These are phyloP conservation scores for Sesamia inferens DNA, from an alignment of 2,888 invertebrate species.

Conservation along the genomic window DNA sequence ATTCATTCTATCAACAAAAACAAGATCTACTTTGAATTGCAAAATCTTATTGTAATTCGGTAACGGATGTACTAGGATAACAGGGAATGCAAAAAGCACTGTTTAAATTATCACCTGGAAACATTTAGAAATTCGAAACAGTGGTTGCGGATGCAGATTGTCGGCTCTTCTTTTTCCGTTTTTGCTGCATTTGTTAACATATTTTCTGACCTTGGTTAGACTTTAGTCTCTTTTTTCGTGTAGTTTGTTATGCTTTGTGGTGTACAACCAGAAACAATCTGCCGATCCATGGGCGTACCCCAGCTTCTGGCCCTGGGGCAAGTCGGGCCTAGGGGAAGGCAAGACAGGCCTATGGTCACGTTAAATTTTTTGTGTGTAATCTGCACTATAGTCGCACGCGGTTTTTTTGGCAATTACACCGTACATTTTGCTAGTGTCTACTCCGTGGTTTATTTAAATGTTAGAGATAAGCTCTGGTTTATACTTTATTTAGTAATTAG, in stretches of 20 bases:
- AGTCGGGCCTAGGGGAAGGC: too few relatives aligned
- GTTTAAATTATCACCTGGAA: slow-evolving; percentile 46
- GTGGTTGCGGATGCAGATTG: slow-evolving; percentile 36
- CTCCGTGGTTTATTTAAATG: too few relatives aligned
- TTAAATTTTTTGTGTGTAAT: too few relatives aligned
- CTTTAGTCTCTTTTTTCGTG: slow-evolving; percentile 7
- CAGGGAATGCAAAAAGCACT: slow-evolving; percentile 38
- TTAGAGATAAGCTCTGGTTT: too few relatives aligned
- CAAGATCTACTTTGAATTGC: slow-evolving; percentile 47
- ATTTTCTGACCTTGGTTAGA: slow-evolving; percentile 19
- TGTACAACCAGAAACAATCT: too few relatives aligned
- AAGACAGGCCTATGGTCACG: too few relatives aligned
- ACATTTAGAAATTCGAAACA: slow-evolving; percentile 37
- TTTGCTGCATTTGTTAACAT: slow-evolving; percentile 17
- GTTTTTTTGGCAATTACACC: too few relatives aligned
- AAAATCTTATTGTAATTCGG: slow-evolving; percentile 54
- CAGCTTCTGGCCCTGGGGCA: too few relatives aligned
- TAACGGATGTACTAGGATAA: slow-evolving; percentile 34
- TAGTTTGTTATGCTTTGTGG: neutral
- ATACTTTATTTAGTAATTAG: too few relatives aligned
- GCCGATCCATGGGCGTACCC: too few relatives aligned
- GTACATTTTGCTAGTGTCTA: too few relatives aligned
- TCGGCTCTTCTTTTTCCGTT: slow-evolving; percentile 15
- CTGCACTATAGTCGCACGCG: too few relatives aligned
- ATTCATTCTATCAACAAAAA: slow-evolving; percentile 10